Base-by-base conservation (phyloP, 2,797 vertebrate species). In the Bufotes viridis region DNA sequence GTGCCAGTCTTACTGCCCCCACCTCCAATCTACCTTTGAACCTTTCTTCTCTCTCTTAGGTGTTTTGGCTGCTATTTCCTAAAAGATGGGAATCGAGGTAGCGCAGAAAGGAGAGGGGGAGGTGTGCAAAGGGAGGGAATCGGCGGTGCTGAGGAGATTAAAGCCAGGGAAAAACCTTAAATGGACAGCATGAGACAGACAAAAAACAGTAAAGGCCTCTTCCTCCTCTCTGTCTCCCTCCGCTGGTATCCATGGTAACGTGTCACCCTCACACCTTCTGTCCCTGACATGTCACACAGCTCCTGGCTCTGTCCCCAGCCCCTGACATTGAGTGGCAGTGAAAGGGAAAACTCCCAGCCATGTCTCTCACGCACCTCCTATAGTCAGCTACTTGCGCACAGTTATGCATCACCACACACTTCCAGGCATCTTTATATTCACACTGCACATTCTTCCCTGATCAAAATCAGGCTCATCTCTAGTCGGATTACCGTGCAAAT, bases 201-300 rank as follows among this genome's bases (percentile, higher is more conserved):
- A 86, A 81, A 89, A 82, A 87, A 78, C 75, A 84, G 42, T 83
- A 81, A 89, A 87, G 85, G 85, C 88, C 85, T 87, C 72, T 86
- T 82, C 78, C 87, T 86, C 85, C 67, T 60, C 76, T 67, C 84
- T 42, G 4, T 42, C 42, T 42, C 75, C 79, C 84, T 88, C 24
- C 67, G 57, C 88, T 89, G 65, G 85, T 89, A 78, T 83, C 88
- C 88, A 87, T 87, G 81, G 85, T 67, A 87, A 89, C 88, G 24
- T 87, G 88, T 89, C 88, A 89, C 88, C 88, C 88, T 89, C 85
- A 89, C 88, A 87, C 88, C 88, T 89, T 89, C 88, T 87, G 88
- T 89, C 88, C 88, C 88, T 89, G 88, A 89, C 88, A 89, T 89
- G 88, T 89, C 88, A 89, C 81, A 89, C 85, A 87, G 88, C 88